Evolutionary conservation across 2,113 vertebrate species (phyloP), one percentile per base, ranked within the genome.

Genomic region (Cyphomyrus discorhynchus): DNA sequence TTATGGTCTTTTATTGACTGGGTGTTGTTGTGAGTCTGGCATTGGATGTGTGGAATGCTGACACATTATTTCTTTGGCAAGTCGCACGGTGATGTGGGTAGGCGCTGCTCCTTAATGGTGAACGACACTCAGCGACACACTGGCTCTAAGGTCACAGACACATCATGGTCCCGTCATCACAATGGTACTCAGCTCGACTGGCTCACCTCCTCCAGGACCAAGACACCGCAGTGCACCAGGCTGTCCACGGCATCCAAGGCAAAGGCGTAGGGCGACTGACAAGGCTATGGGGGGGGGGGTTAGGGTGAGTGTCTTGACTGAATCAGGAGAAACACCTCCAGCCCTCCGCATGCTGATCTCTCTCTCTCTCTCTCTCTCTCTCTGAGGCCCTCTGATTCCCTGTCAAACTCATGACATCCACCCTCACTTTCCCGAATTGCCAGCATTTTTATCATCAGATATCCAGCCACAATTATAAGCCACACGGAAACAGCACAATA

Each of bases 131-230:
- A 52, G 27, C 47, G 0, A 47, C 19, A 77, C 15, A 3, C 70
- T 27, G 24, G n/a, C 62, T 9, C 58, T 66, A 31, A 66, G n/a
- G 58, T 27, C 56, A 62, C 56, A 62, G 24, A 70, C 13, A 27
- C 62, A 62, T 9, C 56, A 9, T 62, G 56, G 0, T 70, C 19
- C 10, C 1, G 62, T 5, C 11, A 27, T 31, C 8, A 10, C 62
- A 3, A 70, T 0, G n/a, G 62, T 31, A 70, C 10, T 31, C 62
- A 13, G 10, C 62, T 70, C 15, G 74, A 39, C 35, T 21, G 42
- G 58, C 95, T 94, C 94, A 99, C 98, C 96, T 98, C 97, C 87
- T 98, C 97, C 46, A 95, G 94, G 84, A 98, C 93, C 89, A 99
- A 94, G 91, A 99, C 94, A 49, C 98, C 97, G 21, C 97, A 97